Conservation (phyloP, 2,888 invertebrate species). For the Meloe dianella region DNA sequence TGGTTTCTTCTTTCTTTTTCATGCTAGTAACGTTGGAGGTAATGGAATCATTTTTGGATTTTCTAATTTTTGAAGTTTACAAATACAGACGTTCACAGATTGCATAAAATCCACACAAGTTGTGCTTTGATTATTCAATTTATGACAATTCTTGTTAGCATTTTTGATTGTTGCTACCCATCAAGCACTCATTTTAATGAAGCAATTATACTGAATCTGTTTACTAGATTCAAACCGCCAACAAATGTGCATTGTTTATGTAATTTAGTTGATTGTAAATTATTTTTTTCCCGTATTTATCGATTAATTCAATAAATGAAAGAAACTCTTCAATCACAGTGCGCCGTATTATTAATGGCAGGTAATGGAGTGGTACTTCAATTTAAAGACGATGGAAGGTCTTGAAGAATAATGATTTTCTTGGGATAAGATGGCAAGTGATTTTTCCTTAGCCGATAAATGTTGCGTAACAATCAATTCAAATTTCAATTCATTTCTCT, state of each 20-base stretch:
- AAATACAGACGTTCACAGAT: no score
- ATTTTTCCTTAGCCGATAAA: background rate
- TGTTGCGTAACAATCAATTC: conserved; percentile 2
- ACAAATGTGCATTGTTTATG: no score
- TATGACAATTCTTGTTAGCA: background rate
- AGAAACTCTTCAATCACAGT: background rate
- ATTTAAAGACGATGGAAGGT: background rate
- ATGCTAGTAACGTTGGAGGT: background rate
- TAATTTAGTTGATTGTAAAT: background rate
- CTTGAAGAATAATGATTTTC: conserved; percentile 4
- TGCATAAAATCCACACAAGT: no score
- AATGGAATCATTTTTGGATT: background rate
- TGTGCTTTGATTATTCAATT: no score
- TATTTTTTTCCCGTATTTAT: background rate
- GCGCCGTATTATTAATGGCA: background rate
- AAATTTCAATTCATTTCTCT: no score
- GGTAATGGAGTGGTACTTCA: background rate
- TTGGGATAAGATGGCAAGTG: background rate
- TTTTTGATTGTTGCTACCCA: background rate
- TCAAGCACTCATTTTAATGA: no score
- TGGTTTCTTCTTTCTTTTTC: no score
- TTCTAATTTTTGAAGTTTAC: no score
- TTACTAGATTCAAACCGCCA: background rate
- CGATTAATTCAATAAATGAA: background rate
- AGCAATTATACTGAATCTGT: background rate